A percentile compares a stretch with the other conserved stretches of the same genome.
phyloP scores from a whole-genome alignment of 64 coral and sea anemone species.

The Pocillopora verrucosa region DNA sequence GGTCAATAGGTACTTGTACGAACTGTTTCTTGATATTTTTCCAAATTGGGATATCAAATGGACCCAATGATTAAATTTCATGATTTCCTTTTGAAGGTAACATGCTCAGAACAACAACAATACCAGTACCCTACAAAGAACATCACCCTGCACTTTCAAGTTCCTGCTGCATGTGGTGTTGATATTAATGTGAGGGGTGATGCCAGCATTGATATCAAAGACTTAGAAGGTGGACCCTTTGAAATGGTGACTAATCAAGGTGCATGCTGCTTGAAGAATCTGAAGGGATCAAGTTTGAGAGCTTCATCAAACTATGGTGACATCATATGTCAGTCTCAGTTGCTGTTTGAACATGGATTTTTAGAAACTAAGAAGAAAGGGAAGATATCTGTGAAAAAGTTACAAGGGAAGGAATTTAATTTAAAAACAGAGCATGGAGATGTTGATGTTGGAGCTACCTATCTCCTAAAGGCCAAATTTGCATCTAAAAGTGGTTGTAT shows the following conservation, averaged over 20 bases:
- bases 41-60: too few relatives aligned
- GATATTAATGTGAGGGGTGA: slow-evolving; percentile 27
- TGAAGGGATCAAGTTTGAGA: slow-evolving; percentile 35
- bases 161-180: slow-evolving; percentile 34
- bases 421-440: slow-evolving; percentile 24
- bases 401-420: slow-evolving; percentile 61
- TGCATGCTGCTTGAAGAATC: slow-evolving; percentile 46
- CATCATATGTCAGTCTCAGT: slow-evolving; percentile 21
- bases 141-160: slow-evolving; percentile 42
- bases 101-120: slow-evolving; percentile 19
- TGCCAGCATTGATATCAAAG: slow-evolving; percentile 30
- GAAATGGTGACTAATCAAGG: slow-evolving; percentile 39
- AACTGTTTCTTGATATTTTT: too few relatives aligned
- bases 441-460: slow-evolving; percentile 36
- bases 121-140: slow-evolving; percentile 43
- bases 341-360: slow-evolving; percentile 47
- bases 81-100: slow-evolving; percentile 21
- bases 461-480: slow-evolving; percentile 31
- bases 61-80: too few relatives aligned
- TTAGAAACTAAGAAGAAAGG: slow-evolving; percentile 36
- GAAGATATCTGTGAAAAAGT: slow-evolving; percentile 52
- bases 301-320: slow-evolving; percentile 26
- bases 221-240: slow-evolving; percentile 51
- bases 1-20: too few relatives aligned
- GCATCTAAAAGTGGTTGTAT: slow-evolving; percentile 32